Evolutionary conservation across 2,113 vertebrate species (phyloP), one percentile per base, ranked within the genome.

Genomic region (Nyctibius bracteatus): DNA sequence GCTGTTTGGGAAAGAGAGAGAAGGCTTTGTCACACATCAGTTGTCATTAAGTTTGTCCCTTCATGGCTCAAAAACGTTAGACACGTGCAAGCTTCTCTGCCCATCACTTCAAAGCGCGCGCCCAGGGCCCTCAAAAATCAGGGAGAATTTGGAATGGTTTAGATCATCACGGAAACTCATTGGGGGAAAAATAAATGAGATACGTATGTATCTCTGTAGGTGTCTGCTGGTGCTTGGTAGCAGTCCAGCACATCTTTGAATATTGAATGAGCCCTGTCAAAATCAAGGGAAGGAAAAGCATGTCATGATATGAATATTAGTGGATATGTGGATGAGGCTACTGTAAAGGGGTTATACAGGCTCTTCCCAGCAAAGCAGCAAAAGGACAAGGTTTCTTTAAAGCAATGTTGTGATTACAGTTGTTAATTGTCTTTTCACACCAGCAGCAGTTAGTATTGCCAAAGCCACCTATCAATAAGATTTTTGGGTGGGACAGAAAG

Each of bases 1-100:
- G 99, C 99, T 99, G 98, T 95, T 98, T 94, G 68, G 75, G 78
- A 95, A 95, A 98, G 72, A 98, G 62, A 97, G 84, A 97, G 92
- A 92, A 92, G 13, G 22, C 13, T 92, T 85, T 74, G 83, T 95
- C 84, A 97, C 28, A 43, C 4, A 3, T 31, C 90, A 90, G 9
- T 54, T 63, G 41, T 73, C 25, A 55, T 33, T 28, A 87, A 55
- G 10, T 65, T 75, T 79, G 27, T 47, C 63, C 52, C 43, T 63
- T 78, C 2, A 6, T 24, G 37, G 7, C 39, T 88, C 52, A 88
- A 71, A 94, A 86, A 75, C 0, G 1, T 27, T 59, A 86, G 4
- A 35, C 14, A 33, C 21, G 17, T 68, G 86, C 88, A 95, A 96
- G 52, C 68, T 86, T 57, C 59, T 31, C 49, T 83, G 62, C 51